Evolutionary conservation across 2,113 vertebrate species (phyloP).

Genomic region (Rissa tridactyla): DNA sequence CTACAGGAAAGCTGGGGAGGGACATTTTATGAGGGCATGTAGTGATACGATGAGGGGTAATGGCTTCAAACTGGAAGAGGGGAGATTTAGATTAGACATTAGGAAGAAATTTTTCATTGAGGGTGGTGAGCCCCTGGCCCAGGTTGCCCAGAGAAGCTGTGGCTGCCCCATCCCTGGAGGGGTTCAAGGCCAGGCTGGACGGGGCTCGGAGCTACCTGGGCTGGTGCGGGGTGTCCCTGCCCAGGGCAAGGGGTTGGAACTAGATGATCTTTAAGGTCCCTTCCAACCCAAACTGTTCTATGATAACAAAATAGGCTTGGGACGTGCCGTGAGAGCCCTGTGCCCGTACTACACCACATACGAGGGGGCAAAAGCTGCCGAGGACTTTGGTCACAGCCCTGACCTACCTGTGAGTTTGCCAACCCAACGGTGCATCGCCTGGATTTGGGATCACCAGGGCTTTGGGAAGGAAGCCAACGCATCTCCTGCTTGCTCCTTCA

Average conservation of each 20-base stretch:
- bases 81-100: background rate
- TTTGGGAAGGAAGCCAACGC: background rate
- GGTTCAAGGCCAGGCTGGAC: too few relatives aligned
- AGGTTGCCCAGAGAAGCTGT: background rate
- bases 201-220: background rate
- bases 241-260: background rate
- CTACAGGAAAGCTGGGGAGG: too few relatives aligned
- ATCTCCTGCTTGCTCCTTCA: background rate
- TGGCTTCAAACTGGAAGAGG: background rate
- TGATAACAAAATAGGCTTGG: background rate
- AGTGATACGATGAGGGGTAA: too few relatives aligned
- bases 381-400: background rate
- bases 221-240: background rate
- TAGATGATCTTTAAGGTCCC: background rate
- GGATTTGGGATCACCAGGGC: background rate
- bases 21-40: too few relatives aligned
- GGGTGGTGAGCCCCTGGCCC: background rate
- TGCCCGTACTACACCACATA: background rate
- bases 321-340: rapidly evolving
- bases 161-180: too few relatives aligned
- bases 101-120: background rate
- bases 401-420: rapidly evolving
- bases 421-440: background rate
- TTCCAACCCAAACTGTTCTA: background rate
- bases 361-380: background rate